These are phyloP conservation scores for Smutsia temminckii DNA, from an alignment of 2,797 vertebrate species.

Conservation along the genomic window DNA sequence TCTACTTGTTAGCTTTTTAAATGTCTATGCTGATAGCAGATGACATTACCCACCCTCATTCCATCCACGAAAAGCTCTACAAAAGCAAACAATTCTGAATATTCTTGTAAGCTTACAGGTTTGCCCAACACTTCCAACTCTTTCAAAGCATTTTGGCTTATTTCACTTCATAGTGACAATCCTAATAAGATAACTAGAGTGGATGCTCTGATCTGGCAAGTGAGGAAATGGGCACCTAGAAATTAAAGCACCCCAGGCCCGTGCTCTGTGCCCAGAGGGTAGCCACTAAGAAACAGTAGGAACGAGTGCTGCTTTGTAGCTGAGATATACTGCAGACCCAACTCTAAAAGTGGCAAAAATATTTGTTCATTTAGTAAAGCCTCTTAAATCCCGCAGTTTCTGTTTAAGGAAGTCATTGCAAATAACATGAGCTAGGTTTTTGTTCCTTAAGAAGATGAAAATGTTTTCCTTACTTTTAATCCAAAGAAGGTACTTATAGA, in stretches of 20 bases:
- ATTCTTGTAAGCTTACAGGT: not conserved
- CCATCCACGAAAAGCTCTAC: not conserved
- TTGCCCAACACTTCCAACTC: not conserved
- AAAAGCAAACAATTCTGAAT: slow-evolving; percentile 22
- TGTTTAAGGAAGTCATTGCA: not conserved
- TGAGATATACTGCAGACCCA: not conserved
- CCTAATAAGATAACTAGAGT: slow-evolving; percentile 20
- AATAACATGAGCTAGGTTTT: not conserved
- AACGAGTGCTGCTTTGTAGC: not conserved
- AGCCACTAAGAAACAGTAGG: not conserved
- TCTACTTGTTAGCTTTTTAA: slow-evolving; percentile 20
- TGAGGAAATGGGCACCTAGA: not conserved
- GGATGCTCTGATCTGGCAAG: not conserved
- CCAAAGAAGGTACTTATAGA: not conserved
- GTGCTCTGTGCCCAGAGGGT: not conserved
- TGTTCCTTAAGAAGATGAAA: not conserved
- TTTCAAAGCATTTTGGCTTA: slow-evolving; percentile 10
- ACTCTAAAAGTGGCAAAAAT: not conserved
- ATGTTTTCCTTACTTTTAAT: slow-evolving; percentile 47
- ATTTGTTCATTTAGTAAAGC: not conserved
- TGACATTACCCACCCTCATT: not conserved
- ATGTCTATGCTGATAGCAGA: not conserved
- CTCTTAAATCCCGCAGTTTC: not conserved
- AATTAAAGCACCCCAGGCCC: not conserved
- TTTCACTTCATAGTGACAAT: not conserved